These are phyloP conservation scores for Tupaia tana DNA, from an alignment of 2,113 vertebrate species.

Conservation along the genomic window DNA sequence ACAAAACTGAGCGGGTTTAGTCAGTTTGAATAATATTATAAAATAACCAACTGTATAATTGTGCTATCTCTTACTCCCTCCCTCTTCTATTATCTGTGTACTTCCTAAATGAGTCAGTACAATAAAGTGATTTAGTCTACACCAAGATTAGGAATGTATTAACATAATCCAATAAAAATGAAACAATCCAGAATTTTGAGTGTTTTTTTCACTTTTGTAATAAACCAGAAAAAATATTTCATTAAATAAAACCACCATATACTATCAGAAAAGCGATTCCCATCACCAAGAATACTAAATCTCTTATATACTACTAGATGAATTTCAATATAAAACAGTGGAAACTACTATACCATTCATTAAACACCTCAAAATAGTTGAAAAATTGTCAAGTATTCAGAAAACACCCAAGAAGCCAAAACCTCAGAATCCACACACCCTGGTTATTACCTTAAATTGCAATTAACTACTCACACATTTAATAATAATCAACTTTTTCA, in stretches of 20 bases:
- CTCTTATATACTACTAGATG: conserved; percentile 58
- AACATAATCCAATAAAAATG: conserved; percentile 67
- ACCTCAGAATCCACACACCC: conserved; percentile 59
- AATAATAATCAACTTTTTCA: conserved; percentile 57
- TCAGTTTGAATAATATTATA: not conserved
- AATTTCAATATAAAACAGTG: conserved; percentile 68
- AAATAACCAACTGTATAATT: not conserved
- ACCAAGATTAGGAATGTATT: conserved; percentile 52
- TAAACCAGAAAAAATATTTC: conserved; percentile 61
- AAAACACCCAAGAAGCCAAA: conserved; percentile 61
- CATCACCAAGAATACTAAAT: conserved; percentile 62
- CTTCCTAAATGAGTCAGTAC: conserved; percentile 54
- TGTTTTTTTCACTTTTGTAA: conserved; percentile 64
- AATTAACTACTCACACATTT: conserved; percentile 66
- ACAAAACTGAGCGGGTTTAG: conserved; percentile 16
- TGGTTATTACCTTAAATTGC: conserved; percentile 56
- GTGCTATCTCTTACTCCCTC: not conserved
- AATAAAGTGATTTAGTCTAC: conserved; percentile 49
- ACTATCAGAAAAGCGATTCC: conserved; percentile 28
- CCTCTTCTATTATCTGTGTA: conserved; percentile 46
- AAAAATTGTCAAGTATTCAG: conserved; percentile 49
- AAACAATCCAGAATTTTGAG: conserved; percentile 63
- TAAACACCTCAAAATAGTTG: conserved; percentile 58
- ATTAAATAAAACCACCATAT: conserved; percentile 59
- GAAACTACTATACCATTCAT: conserved; percentile 64